These are phyloP conservation scores for Pseudomyrmex flavicornis DNA, from an alignment of 1,140 invertebrate species.

Conservation along the genomic window DNA sequence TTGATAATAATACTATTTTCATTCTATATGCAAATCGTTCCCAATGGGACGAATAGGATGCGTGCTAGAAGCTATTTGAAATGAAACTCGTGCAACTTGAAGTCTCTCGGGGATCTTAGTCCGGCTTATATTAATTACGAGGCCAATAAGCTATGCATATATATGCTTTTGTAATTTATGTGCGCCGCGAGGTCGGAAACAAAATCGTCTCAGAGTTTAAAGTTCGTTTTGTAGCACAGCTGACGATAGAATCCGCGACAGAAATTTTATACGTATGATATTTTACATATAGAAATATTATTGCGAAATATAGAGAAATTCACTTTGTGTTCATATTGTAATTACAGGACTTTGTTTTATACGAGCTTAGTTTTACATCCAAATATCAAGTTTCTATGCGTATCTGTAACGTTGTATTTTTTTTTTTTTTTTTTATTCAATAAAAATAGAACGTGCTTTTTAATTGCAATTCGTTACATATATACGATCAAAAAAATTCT, in stretches of 20 bases:
- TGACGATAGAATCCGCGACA: not conserved
- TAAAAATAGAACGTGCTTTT: conserved; percentile 14
- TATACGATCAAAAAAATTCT: not conserved
- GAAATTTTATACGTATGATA: not conserved
- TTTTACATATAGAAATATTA: conserved; percentile 2
- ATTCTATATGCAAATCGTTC: conserved; percentile 16
- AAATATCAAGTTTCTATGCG: not conserved
- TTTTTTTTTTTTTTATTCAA: not conserved
- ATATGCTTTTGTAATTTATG: conserved; percentile 33
- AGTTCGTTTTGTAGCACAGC: not conserved
- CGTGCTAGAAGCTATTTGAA: conserved; percentile 53
- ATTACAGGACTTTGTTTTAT: not conserved
- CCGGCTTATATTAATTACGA: conserved; percentile 50
- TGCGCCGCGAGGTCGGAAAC: not conserved
- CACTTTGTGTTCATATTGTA: not conserved
- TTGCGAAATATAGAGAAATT: not conserved
- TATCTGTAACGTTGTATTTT: not conserved
- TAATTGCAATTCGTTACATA: not conserved
- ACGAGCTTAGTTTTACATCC: not conserved
- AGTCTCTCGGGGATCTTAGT: conserved; percentile 34
- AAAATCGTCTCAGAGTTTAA: not conserved
- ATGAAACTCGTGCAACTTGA: conserved; percentile 49
- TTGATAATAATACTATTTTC: not conserved
- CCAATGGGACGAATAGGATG: conserved; percentile 1
- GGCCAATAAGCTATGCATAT: conserved; percentile 34